A percentile compares a stretch with the other conserved stretches of the same genome.
phyloP scores from a whole-genome alignment of 2,888 invertebrate species.

The Athrips mouffetella region DNA sequence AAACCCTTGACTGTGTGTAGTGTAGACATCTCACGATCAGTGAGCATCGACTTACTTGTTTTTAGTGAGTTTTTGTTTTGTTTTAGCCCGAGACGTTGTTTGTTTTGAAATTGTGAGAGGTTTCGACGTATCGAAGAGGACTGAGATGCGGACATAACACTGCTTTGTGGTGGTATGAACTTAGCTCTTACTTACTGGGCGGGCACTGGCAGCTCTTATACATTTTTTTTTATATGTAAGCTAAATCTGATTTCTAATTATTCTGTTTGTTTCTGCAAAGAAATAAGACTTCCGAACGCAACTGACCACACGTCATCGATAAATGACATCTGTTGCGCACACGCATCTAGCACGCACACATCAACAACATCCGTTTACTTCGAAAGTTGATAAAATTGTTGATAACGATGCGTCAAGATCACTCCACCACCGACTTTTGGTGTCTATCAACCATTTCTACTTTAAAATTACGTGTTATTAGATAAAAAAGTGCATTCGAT shows the following conservation, averaged over 20 bases:
- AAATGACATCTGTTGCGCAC: constrained; percentile 22
- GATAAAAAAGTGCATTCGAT: constrained; percentile 9
- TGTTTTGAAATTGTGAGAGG: constrained; percentile 8
- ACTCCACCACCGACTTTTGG: constrained; percentile 46
- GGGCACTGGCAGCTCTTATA: too few relatives aligned
- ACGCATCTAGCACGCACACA: constrained; percentile 9
- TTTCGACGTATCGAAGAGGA: background rate
- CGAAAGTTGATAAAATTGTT: constrained; percentile 38
- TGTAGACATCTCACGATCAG: constrained; percentile 15
- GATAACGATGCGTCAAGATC: constrained; percentile 51
- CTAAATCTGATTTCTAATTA: too few relatives aligned
- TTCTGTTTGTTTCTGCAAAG: too few relatives aligned
- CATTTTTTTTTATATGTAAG: too few relatives aligned
- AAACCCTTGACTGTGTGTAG: constrained; percentile 41
- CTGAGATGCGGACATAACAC: background rate
- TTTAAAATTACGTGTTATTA: background rate
- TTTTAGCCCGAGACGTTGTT: constrained; percentile 4
- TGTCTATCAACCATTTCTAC: constrained; percentile 31
- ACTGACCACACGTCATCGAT: constrained; percentile 4
- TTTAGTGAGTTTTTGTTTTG: constrained; percentile 9
- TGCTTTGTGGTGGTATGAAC: background rate
- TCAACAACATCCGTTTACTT: constrained; percentile 35
- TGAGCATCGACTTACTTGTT: constrained; percentile 5
- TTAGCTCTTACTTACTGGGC: background rate
- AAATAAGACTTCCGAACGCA: constrained; percentile 9